phyloP scores from a whole-genome alignment of 2,113 vertebrate species.

The Bos indicus region DNA sequence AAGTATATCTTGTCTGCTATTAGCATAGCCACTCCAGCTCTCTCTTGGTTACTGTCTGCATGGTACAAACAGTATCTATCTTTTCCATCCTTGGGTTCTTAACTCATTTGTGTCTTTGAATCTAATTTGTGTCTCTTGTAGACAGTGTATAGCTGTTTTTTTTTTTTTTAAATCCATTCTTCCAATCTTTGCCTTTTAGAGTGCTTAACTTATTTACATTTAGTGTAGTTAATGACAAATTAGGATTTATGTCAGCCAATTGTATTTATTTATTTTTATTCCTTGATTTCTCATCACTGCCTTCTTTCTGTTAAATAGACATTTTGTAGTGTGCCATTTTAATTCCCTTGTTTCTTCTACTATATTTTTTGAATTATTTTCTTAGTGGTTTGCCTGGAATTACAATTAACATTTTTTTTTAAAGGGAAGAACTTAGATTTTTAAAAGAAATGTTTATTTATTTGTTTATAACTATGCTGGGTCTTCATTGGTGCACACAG shows the following conservation, averaged over 20 bases:
- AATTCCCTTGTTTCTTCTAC: not conserved
- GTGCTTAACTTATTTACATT: not conserved
- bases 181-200: not conserved
- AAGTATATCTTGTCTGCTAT: not conserved
- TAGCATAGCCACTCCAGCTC: not conserved
- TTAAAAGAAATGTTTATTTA: not conserved
- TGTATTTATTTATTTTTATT: not conserved
- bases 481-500: not conserved
- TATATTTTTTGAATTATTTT: not conserved
- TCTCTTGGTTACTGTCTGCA: not conserved
- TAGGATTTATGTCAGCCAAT: not conserved
- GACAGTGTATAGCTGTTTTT: not conserved
- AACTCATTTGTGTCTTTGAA: not conserved
- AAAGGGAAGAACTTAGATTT: not conserved
- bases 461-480: not conserved
- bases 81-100: not conserved
- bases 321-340: not conserved
- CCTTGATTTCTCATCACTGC: not conserved
- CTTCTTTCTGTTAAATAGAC: not conserved
- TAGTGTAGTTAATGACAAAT: not conserved
- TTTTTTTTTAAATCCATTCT: not conserved
- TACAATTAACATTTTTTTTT: not conserved
- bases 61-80: not conserved
- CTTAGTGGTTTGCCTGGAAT: not conserved
- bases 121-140: not conserved